These are phyloP conservation scores for Cacatua alba DNA, from an alignment of 2,113 vertebrate genomes.

Conservation along the genomic window DNA sequence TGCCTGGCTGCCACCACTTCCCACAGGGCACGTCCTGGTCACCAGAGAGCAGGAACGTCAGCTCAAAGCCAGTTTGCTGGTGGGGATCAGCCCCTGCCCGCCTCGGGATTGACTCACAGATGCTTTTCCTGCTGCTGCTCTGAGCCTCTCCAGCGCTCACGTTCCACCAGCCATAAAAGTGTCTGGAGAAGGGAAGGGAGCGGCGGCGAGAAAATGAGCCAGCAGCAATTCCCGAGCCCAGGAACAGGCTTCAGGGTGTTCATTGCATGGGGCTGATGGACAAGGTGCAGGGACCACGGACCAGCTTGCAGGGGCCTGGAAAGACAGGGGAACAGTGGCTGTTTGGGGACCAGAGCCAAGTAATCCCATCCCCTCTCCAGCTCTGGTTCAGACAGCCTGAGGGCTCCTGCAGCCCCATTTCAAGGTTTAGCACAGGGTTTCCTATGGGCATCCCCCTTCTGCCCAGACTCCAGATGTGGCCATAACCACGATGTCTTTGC, in stretches of 20 bases:
- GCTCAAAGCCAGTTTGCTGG: not conserved
- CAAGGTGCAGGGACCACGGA: fast-evolving
- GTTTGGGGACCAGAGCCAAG: not conserved
- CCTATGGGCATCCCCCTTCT: not conserved
- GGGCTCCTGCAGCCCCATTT: not conserved
- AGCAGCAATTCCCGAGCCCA: not conserved
- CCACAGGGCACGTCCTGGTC: not conserved
- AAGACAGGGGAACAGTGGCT: no score
- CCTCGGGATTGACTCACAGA: fast-evolving
- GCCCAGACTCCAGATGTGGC: fast-evolving
- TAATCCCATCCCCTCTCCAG: not conserved
- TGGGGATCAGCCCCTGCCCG: fast-evolving
- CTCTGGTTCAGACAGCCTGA: not conserved
- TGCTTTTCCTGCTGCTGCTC: not conserved
- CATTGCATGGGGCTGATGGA: fast-evolving
- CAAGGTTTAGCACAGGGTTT: not conserved
- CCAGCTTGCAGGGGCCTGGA: fast-evolving
- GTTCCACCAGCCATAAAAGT: constrained; percentile 32
- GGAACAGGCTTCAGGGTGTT: not conserved
- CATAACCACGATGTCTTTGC: fast-evolving
- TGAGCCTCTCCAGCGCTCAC: not conserved
- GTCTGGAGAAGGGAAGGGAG: not conserved
- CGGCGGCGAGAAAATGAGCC: not conserved
- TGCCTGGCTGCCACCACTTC: not conserved
- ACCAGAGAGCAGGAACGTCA: not conserved